Base-by-base conservation (phyloP, 2,113 vertebrate species). In the Caranx melampygus region DNA sequence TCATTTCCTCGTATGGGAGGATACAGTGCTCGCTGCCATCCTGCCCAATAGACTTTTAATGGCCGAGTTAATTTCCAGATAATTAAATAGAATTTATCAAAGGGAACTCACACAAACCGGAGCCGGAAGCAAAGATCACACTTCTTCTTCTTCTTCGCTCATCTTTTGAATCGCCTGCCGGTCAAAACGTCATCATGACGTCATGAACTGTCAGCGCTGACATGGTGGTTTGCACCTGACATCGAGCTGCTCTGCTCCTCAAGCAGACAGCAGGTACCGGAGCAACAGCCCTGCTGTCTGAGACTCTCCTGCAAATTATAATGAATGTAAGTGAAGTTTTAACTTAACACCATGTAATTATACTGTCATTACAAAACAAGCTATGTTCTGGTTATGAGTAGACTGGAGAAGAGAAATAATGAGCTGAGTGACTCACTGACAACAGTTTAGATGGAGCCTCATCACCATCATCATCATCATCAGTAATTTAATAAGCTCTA, bases 11-110 rank as follows among this genome's bases (percentile, higher is more conserved):
- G 37, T 49, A 77, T 45, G 52, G 78, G 15, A 84, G 78, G 81
- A 88, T 88, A 79, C 77, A 85, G 72, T 77, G 79, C 72, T 86
- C 78, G 2, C 66, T 61, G 60, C 70, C 82, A 79, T 88, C 82
- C 84, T 78, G 82, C 90, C 75, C 78, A 62, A 88, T 85, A 69
- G 78, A 61, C 83, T 88, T 85, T 89, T 87, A 91, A 90, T 91
- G 78, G 78, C 65, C 80, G 77, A 72, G 73, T 81, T 87, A 91
- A 90, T 91, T 88, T 84, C 34, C 0, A 75, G 83, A 81, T 90
- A 69, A 84, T 90, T 87, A 90, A 89, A 88, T 61, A 31, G 45
- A 85, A 90, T 88, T 90, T 68, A 82, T 89, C 87, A 88, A 67
- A 76, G 55, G 42, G 61, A 87, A 42, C 55, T 64, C 55, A 18